These are phyloP conservation scores for Polypterus bichir DNA, from an alignment of 2,113 vertebrate genomes.

Conservation along the genomic window DNA sequence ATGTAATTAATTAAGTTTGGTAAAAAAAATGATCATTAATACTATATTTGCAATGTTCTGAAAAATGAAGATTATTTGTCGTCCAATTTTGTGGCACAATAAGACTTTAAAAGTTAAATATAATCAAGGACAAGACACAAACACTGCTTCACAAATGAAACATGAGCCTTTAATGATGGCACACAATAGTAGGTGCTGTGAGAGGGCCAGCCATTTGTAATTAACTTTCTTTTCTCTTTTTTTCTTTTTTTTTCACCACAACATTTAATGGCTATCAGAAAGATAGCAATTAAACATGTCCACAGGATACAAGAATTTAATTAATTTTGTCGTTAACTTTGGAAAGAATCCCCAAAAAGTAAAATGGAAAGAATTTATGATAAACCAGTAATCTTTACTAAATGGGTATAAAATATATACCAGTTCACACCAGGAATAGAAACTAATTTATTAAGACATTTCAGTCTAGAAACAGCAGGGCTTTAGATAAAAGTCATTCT, in stretches of 20 bases:
- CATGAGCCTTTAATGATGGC: too few species aligned
- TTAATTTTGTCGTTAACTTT: slow-evolving; percentile 19
- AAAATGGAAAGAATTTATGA: slow-evolving; percentile 24
- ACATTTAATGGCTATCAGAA: slow-evolving; percentile 11
- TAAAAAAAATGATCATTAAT: too few species aligned
- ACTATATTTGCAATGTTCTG: too few species aligned
- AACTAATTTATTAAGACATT: slow-evolving; percentile 32
- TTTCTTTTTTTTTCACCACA: slow-evolving; percentile 8
- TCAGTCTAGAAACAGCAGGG: slow-evolving; percentile 20
- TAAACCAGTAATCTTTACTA: slow-evolving; percentile 12
- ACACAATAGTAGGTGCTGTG: too few species aligned
- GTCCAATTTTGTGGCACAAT: too few species aligned
- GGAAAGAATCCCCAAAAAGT: too few species aligned
- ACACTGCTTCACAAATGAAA: too few species aligned
- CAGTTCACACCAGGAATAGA: slow-evolving; percentile 27
- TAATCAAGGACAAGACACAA: too few species aligned
- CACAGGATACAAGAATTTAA: slow-evolving; percentile 20
- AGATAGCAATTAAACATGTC: slow-evolving; percentile 19
- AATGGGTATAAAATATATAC: slow-evolving; percentile 19
- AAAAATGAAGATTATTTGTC: too few species aligned
- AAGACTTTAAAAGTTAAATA: too few species aligned
- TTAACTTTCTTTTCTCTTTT: neutral
- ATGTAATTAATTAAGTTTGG: too few species aligned
- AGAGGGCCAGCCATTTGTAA: neutral
- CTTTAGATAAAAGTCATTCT: slow-evolving; percentile 25